These are phyloP conservation scores for Ochotona princeps DNA, from an alignment of 2,113 vertebrate genomes.

Conservation along the genomic window DNA sequence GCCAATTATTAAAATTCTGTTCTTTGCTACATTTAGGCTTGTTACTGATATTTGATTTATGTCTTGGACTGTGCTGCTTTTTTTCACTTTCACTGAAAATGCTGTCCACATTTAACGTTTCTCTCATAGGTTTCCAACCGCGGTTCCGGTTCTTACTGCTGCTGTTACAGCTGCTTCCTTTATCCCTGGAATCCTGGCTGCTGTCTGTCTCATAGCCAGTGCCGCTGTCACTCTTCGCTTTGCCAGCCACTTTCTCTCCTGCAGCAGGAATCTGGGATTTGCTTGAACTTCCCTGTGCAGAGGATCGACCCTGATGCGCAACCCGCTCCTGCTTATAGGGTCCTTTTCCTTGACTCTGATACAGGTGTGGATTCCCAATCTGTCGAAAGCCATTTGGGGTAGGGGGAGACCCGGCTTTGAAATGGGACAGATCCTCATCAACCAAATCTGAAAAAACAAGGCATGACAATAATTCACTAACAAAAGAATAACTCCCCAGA, in stretches of 20 bases:
- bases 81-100: slow-evolving; percentile 92
- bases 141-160: slow-evolving; percentile 83
- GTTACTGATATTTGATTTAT: slow-evolving; percentile 78
- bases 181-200: slow-evolving; percentile 92
- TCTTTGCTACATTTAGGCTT: slow-evolving; percentile 85
- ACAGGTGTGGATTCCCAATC: slow-evolving; percentile 85
- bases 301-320: slow-evolving; percentile 77
- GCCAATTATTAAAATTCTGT: slow-evolving; percentile 82
- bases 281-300: slow-evolving; percentile 71
- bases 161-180: slow-evolving; percentile 64
- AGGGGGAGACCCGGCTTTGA: slow-evolving; percentile 89
- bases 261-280: slow-evolving; percentile 70
- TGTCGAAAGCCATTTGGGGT: slow-evolving; percentile 88
- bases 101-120: slow-evolving; percentile 95
- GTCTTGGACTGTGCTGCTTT: slow-evolving; percentile 88
- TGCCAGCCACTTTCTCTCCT: slow-evolving; percentile 76
- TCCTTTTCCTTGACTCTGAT: slow-evolving; percentile 92
- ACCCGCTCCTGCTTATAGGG: slow-evolving; percentile 84
- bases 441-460: slow-evolving; percentile 83
- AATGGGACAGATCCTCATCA: slow-evolving; percentile 85
- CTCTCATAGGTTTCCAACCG: slow-evolving; percentile 94
- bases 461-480: not conserved
- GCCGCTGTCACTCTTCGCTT: slow-evolving; percentile 77
- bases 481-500: not conserved
- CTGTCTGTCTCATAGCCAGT: slow-evolving; percentile 94